Evolutionary conservation across 2,797 vertebrate species (phyloP).

Genomic region (Buphagus erythrorhynchus): DNA sequence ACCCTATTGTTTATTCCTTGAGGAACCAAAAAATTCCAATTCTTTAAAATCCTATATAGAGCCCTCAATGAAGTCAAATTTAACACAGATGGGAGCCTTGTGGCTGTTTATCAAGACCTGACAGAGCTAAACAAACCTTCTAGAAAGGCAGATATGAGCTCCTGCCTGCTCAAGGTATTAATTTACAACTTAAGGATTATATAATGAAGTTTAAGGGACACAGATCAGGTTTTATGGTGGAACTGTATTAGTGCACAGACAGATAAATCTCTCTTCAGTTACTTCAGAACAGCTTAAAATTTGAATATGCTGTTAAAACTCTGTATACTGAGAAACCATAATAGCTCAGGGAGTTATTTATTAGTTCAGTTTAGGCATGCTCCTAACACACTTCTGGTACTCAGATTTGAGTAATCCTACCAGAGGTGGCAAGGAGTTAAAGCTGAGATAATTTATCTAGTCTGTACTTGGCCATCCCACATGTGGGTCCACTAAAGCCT

Average conservation of each 20-base stretch:
- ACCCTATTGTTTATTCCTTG: neutral
- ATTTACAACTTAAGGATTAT: neutral
- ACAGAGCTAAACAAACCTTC: neutral
- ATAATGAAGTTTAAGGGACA: neutral
- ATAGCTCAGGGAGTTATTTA: neutral
- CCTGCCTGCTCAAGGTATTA: neutral
- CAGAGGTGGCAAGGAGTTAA: neutral
- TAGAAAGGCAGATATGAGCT: neutral
- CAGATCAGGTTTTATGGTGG: neutral
- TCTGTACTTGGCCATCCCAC: neutral
- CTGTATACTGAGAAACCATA: neutral
- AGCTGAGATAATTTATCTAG: neutral
- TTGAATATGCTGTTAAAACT: neutral
- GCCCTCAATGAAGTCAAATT: neutral
- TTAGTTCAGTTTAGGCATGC: neutral
- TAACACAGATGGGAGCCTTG: neutral
- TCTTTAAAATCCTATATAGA: neutral
- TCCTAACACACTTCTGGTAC: neutral
- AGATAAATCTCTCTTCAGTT: neutral
- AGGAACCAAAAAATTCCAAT: rapidly evolving
- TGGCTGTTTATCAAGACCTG: neutral
- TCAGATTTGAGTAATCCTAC: neutral
- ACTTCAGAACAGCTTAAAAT: neutral
- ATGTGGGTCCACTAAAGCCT: neutral
- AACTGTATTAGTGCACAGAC: neutral